phyloP scores from a whole-genome alignment of 2,797 vertebrate species.

The Xerus rutilus region DNA sequence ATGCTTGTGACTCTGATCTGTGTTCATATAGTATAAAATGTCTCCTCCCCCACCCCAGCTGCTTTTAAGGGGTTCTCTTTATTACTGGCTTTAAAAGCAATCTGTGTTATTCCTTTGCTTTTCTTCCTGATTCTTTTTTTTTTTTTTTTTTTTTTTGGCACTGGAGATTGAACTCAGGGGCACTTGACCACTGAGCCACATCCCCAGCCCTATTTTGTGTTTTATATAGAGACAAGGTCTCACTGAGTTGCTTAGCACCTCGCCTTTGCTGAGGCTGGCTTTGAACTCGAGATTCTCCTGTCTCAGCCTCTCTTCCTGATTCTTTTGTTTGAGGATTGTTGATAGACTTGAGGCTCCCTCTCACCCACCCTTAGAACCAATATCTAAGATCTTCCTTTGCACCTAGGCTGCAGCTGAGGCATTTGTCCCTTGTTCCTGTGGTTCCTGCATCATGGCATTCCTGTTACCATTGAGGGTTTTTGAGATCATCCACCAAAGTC shows the following conservation, averaged over 20 bases:
- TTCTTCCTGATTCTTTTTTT: not conserved
- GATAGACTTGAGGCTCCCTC: too few species aligned
- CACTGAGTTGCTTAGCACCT: too few species aligned
- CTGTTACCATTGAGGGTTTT: not conserved
- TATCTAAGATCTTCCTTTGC: too few species aligned
- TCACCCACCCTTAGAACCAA: not conserved
- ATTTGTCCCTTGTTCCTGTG: fast-evolving
- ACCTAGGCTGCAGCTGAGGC: not conserved
- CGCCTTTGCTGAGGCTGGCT: too few species aligned
- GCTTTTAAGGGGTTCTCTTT: not conserved
- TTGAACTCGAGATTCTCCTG: too few species aligned
- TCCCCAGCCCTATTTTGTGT: too few species aligned
- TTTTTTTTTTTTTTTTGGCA: too few species aligned
- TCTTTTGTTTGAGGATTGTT: not conserved
- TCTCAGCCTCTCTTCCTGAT: too few species aligned
- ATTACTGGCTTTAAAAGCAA: not conserved
- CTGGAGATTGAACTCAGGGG: too few species aligned
- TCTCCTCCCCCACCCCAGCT: not conserved
- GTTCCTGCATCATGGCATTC: not conserved
- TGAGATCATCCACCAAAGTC: not conserved
- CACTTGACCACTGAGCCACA: too few species aligned
- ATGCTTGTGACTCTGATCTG: not conserved
- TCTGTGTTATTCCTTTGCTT: not conserved
- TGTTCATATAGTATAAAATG: not conserved
- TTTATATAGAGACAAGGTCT: too few species aligned